These are phyloP conservation scores for Neosilurus hyrtlii DNA, from an alignment of 2,797 vertebrate genomes.

Conservation along the genomic window DNA sequence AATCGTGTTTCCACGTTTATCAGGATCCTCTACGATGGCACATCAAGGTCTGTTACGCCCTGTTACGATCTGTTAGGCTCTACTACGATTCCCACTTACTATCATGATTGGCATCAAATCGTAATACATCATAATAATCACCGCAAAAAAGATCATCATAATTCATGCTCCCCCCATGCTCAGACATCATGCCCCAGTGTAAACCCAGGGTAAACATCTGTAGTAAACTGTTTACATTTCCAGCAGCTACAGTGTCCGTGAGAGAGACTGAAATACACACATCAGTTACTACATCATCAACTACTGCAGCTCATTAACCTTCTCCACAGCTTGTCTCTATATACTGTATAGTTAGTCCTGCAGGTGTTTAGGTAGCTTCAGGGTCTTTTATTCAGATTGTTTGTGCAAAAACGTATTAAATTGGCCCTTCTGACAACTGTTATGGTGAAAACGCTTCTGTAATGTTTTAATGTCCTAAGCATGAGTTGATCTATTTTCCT, in stretches of 20 bases:
- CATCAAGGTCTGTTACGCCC: too few species aligned
- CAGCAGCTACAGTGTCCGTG: background rate
- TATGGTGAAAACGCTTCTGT: background rate
- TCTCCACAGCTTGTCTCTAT: background rate
- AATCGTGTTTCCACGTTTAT: too few species aligned
- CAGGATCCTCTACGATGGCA: too few species aligned
- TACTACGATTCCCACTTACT: too few species aligned
- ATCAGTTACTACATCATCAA: background rate
- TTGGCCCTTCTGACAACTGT: background rate
- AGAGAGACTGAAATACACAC: background rate
- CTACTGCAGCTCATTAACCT: background rate
- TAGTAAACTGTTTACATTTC: background rate
- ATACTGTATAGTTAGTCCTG: background rate
- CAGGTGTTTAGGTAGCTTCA: background rate
- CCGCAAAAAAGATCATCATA: too few species aligned
- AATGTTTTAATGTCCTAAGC: background rate
- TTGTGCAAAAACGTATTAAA: background rate
- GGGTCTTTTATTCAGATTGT: background rate
- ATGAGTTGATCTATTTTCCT: conserved; percentile 7
- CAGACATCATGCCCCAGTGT: too few species aligned
- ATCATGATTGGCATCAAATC: too few species aligned
- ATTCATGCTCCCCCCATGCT: too few species aligned
- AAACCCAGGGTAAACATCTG: too few species aligned
- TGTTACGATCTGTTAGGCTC: too few species aligned
- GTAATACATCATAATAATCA: too few species aligned